These are phyloP conservation scores for Chamaetylas fuelleborni DNA, from an alignment of 2,113 vertebrate species.

Conservation along the genomic window DNA sequence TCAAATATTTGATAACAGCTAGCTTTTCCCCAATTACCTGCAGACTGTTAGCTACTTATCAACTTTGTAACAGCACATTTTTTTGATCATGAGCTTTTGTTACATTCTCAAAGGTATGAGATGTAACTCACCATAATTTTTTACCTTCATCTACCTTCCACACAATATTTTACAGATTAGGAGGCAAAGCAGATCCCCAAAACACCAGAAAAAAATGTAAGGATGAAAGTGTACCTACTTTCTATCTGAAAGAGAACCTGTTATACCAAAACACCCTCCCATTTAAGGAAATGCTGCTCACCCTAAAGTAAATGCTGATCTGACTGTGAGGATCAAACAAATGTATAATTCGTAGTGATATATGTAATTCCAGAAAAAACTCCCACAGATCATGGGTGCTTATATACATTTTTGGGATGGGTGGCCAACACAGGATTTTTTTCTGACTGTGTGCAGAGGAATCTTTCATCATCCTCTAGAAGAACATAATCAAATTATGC, in stretches of 20 bases:
- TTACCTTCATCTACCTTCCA: slow-evolving; percentile 1
- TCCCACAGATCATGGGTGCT: background rate
- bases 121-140: background rate
- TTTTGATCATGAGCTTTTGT: background rate
- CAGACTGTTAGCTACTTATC: background rate
- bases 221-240: background rate
- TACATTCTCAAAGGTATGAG: background rate
- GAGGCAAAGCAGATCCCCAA: background rate
- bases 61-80: background rate
- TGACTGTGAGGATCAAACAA: background rate
- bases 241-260: background rate
- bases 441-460: background rate
- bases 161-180: background rate
- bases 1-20: background rate
- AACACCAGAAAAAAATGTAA: background rate
- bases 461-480: background rate
- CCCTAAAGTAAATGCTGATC: background rate
- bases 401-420: background rate
- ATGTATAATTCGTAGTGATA: background rate
- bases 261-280: background rate
- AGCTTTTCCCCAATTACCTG: background rate
- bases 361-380: background rate
- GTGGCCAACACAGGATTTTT: background rate
- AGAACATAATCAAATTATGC: background rate
- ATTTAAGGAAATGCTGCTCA: background rate